These are phyloP conservation scores for Clarias macrocephalus DNA, from an alignment of 2,113 vertebrate genomes.

Conservation along the genomic window DNA sequence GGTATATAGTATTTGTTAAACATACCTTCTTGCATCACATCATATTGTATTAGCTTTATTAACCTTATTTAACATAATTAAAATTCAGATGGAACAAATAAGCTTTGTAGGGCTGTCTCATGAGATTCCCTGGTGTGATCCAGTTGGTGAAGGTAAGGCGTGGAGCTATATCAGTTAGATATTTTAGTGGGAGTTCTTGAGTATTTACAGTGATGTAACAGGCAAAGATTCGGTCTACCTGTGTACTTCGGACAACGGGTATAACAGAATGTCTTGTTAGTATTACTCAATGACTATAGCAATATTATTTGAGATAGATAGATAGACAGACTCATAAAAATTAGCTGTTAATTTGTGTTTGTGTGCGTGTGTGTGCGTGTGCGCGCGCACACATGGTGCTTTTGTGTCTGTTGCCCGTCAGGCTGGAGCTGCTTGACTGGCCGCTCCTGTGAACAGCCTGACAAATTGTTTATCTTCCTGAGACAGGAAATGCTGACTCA, in stretches of 20 bases:
- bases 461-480: slow-evolving; percentile 60
- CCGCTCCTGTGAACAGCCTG: slow-evolving; percentile 50
- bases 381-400: slow-evolving; percentile 16
- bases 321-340: not conserved
- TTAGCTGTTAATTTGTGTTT: not conserved
- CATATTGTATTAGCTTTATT: not conserved
- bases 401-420: slow-evolving; percentile 26
- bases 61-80: not conserved
- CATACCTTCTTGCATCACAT: not conserved
- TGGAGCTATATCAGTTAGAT: not conserved
- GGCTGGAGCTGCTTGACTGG: slow-evolving; percentile 35
- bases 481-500: slow-evolving; percentile 63
- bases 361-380: slow-evolving; percentile 11
- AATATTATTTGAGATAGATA: not conserved
- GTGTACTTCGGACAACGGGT: not conserved
- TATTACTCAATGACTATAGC: not conserved
- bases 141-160: not conserved
- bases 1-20: not conserved
- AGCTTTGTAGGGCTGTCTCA: not conserved
- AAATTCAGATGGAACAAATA: not conserved
- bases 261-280: not conserved
- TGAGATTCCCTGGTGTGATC: not conserved
- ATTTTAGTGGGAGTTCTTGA: not conserved
- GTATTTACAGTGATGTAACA: not conserved
- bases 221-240: no score